Evolutionary conservation across 1,140 invertebrate species (phyloP), one percentile per base, ranked within the genome.

Genomic region (Bombus superbus): DNA sequence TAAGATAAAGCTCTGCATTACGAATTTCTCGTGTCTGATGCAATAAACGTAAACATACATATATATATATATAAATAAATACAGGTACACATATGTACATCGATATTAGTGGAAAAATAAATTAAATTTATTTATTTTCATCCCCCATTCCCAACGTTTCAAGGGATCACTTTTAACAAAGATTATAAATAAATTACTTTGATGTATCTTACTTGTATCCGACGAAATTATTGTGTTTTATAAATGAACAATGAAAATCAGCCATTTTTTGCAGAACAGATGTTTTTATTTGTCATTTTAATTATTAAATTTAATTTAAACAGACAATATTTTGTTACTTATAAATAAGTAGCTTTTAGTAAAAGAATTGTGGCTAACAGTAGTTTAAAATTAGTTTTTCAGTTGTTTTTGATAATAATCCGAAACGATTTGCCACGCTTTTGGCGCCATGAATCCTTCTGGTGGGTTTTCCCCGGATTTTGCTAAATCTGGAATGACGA

Each of bases 381-480:
- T 62, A 35, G 40, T 72, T 81, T 53, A 32, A 13, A 59, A 57
- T 89, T 59, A 75, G 28, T 77, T 83, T 5, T 88, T 87, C 77
- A 96, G 85, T n/a, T 96, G 96, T 93, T 97, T 96, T 25, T 72
- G 15, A 94, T 99, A 99, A 95, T 99, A 99, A 64, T 97, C 96
- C 1, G 97, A 96, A 11, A 99, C 96, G 78, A 99, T 97, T 89
- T 98, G 97, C 99, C 99, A 99, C 0, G 99, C 99, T 91, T 97
- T 96, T 0, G 98, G 97, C 66, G 98, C 98, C 99, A 99, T 99
- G 93, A 99, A 99, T 35, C 99, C 99, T 91, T 98, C 97, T 0
- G 99, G 99, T 11, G 99, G 99, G 90, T 96, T 96, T 92, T 97
- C 96, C 5, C 98, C 98, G 35, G 96, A 95, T 92, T 97, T 96